Evolutionary conservation across 2,797 vertebrate genomes (phyloP), one percentile per base, ranked within the genome.

Genomic region (Catharus ustulatus): DNA sequence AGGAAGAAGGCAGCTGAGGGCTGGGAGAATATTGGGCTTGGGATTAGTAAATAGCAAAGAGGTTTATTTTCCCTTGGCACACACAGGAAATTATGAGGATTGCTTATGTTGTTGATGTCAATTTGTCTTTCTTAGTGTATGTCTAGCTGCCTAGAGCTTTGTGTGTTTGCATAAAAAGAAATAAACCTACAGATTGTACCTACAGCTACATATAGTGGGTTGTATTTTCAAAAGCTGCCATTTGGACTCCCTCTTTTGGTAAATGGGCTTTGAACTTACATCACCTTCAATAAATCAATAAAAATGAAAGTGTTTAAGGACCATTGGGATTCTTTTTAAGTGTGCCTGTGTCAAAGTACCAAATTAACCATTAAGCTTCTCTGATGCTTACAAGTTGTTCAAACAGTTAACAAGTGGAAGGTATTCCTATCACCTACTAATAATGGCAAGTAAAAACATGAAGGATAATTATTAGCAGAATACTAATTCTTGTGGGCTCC

Each of bases 11-110:
- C 73, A 90, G 61, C 64, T 83, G 52, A 71, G 80, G 80, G 73
- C 61, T 83, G 40, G 52, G 36, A 69, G 13, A 88, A 76, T 74
- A 76, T 48, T 86, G 1, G 68, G 6, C 5, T 40, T 91, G 64
- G 68, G 80, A 93, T 94, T 94, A 95, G 52, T 80, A 67, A 67
- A 21, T 26, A 77, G 69, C 48, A 86, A 59, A 93, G 89, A 77
- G 14, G 23, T 92, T 92, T 92, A 42, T 86, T 92, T 93, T 93
- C 61, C 38, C 51, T 93, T 80, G 90, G 49, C 68, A 86, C 40
- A 55, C 40, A 52, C 57, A 95, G 95, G 93, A 96, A 93, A 94
- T 94, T 91, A 86, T 57, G 71, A 80, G 52, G 80, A 59, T 67
- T 84, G 52, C 43, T 74, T 4, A 0, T 88, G n/a, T 62, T 93